Evolutionary conservation across 2,797 vertebrate species (phyloP).

Genomic region (Sebastes steindachneri): DNA sequence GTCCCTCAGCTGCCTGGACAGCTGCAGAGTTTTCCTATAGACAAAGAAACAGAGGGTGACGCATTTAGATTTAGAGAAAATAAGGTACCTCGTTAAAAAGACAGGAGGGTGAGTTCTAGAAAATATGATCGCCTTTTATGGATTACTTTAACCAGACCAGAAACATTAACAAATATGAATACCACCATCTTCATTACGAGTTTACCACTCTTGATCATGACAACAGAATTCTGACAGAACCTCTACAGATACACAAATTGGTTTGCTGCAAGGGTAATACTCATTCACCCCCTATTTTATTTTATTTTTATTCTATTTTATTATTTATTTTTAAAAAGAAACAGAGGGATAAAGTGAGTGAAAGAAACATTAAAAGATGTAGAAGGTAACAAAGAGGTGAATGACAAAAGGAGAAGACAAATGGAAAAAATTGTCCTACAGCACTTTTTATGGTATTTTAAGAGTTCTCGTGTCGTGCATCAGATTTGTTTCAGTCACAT

Average conservation of each 20-base stretch:
- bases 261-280: too few species aligned
- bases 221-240: too few species aligned
- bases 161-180: too few species aligned
- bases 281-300: too few species aligned
- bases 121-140: not conserved
- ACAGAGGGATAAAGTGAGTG: not conserved
- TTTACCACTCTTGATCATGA: too few species aligned
- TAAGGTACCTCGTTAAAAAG: not conserved
- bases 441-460: not conserved
- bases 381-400: not conserved
- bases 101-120: fast-evolving
- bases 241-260: too few species aligned
- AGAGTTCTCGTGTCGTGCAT: not conserved
- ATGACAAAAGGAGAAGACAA: fast-evolving
- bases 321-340: not conserved
- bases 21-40: constrained; percentile 92
- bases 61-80: not conserved
- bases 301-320: too few species aligned
- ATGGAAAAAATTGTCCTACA: not conserved
- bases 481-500: not conserved
- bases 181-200: too few species aligned
- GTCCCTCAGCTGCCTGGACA: constrained; percentile 94
- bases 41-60: not conserved
- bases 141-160: too few species aligned
- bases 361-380: not conserved